Base-by-base conservation (phyloP, 2,888 invertebrate species). In the Slavum lentiscoides region DNA sequence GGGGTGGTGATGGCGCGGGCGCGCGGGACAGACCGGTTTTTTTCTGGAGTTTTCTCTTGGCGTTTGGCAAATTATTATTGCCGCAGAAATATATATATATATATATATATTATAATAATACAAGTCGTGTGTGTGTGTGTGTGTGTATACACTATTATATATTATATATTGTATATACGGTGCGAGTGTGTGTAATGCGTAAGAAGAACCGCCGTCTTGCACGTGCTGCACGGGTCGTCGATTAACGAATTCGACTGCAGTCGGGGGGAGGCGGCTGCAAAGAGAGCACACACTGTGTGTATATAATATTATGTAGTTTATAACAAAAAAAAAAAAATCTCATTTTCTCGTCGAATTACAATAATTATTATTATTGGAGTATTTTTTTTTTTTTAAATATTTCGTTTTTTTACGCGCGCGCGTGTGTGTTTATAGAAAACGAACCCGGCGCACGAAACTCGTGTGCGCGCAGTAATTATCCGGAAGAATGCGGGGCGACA, bases 401-500 rank as follows among this genome's bases (percentile, higher is more conserved):
- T 64, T 61, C 58, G 37, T 58, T 70, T 69, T 53, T 55, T 17
- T 21, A 43, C 64, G 11, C 43, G 11, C 7, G 11, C 7, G 11
- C 43, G 11, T 6, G 11, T 15, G 11, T 6, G 11, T 15, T 13
- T 62, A 74, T 8, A 11, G 53, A 53, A 8, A 61, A 55, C 37
- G 64, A 37, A 37, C 30, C 13, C n/a, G 4, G 74, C n/a, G 30
- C 64, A 74, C 74, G 21, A 64, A 74, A 64, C 75, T 39, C 49
- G 67, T 55, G 66, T 43, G 59, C 23, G 59, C 68, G 59, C 30
- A 30, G 75, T 67, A 75, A 75, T 75, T 75, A 76, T 76, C 49
- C 76, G 59, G 76, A 69, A 76, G 76, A 76, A 76, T 68, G 76
- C 61, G 2, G 30, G 76, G 76, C 66, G 68, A 69, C 68, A 68